Evolutionary conservation across 2,797 vertebrate genomes (phyloP), one percentile per base, ranked within the genome.

Genomic region (Gallirallus australis): DNA sequence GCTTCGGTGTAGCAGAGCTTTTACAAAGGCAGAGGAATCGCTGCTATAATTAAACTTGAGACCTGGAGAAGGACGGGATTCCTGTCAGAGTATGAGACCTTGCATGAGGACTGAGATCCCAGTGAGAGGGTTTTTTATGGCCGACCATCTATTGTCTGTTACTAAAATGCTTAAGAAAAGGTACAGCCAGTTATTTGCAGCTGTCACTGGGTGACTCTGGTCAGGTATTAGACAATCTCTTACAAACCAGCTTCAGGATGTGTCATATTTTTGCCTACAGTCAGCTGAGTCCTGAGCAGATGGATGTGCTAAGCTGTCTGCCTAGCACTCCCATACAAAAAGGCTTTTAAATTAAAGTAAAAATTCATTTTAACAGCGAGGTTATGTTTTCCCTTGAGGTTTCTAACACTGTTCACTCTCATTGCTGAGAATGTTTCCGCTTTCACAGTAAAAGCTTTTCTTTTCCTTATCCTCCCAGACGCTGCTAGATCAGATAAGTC

Each of bases 321-420:
- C 73, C 68, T 54, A 17, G 48, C 0, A 0, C 89, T 86, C 89
- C 77, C 21, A 0, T 68, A 93, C 89, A 91, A 91, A 92, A 92
- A 88, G 71, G 82, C 82, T 94, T 95, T 95, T 77, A 95, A 95
- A 96, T 94, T 90, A 88, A 93, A 95, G 89, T 9, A 96, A 97
- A 96, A 96, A 92, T 86, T 94, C 86, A 95, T 83, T 95, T 82
- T 47, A 96, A 84, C 94, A 89, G 70, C 7, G 9, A 92, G 89
- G 92, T 84, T 93, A 77, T 71, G 70, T 93, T 93, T 96, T 89
- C 93, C 96, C 96, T 84, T 93, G 96, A 96, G 96, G 65, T 96
- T 96, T 94, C 87, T 94, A 92, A 76, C 92, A 80, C 65, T 71
- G 80, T 83, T 96, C 37, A 7, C 65, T 89, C 86, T 86, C 72